Evolutionary conservation across 2,797 vertebrate genomes (phyloP).

Genomic region (Centroberyx gerrardi): DNA sequence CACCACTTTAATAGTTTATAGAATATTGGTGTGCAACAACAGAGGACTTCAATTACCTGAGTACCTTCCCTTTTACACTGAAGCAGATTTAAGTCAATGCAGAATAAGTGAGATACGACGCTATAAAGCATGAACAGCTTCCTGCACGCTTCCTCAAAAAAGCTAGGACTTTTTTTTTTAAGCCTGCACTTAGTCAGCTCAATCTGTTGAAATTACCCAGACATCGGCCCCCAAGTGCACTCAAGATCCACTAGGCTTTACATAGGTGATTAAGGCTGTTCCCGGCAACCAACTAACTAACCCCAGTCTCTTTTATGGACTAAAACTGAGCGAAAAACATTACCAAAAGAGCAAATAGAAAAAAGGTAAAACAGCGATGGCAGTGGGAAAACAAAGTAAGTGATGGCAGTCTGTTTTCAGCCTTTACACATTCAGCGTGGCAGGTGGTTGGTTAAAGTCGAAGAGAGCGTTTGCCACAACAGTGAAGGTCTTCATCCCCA

Average conservation of each 20-base stretch:
- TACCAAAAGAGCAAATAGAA: slow-evolving; percentile 11
- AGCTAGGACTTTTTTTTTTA: slow-evolving; percentile 25
- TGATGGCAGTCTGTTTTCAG: slow-evolving; percentile 56
- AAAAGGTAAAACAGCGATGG: slow-evolving; percentile 48
- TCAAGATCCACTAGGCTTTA: slow-evolving; percentile 43
- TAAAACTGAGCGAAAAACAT: slow-evolving; percentile 43
- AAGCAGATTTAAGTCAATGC: slow-evolving; percentile 67
- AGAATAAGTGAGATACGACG: slow-evolving; percentile 52
- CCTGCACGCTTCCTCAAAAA: slow-evolving; percentile 3
- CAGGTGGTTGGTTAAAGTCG: slow-evolving; percentile 53
- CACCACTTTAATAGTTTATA: slow-evolving; percentile 56
- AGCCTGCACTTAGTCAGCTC: slow-evolving; percentile 14
- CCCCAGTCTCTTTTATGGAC: slow-evolving; percentile 34
- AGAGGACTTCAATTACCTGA: slow-evolving; percentile 80
- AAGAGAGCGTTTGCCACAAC: slow-evolving; percentile 35
- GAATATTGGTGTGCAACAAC: slow-evolving; percentile 70
- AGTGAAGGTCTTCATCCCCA: slow-evolving; percentile 26
- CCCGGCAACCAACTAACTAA: slow-evolving; percentile 27
- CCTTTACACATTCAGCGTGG: slow-evolving; percentile 72
- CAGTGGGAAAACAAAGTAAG: slow-evolving; percentile 58
- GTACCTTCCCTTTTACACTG: slow-evolving; percentile 78
- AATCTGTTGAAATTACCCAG: slow-evolving; percentile 13
- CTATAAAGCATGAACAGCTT: slow-evolving; percentile 39
- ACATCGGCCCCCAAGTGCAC: slow-evolving; percentile 27
- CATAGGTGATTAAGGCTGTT: slow-evolving; percentile 60